A percentile compares a stretch with the other conserved stretches of the same genome.
Evolutionary conservation across 2,113 vertebrate species (phyloP).

Genomic region (Bostrychus sinensis): DNA sequence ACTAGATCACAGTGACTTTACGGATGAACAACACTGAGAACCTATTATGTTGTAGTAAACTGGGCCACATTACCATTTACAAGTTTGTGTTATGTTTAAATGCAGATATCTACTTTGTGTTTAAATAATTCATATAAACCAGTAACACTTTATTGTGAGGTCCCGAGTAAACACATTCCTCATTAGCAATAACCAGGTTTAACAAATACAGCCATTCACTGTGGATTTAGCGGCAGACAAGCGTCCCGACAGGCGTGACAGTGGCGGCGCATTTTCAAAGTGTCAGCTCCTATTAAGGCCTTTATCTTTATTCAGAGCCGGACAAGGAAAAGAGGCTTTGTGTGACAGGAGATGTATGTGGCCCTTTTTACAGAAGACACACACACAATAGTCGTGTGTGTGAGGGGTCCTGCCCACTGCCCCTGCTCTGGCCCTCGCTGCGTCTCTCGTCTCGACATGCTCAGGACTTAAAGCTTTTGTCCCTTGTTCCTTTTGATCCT

Average conservation of each 20-base stretch:
- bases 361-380: slow-evolving; percentile 41
- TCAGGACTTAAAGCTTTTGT: slow-evolving; percentile 37
- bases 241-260: slow-evolving; percentile 50
- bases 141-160: too few species aligned
- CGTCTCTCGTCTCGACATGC: slow-evolving; percentile 48
- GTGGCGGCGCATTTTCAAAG: slow-evolving; percentile 62
- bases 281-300: slow-evolving; percentile 58
- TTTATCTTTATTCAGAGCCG: slow-evolving; percentile 67
- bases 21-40: too few species aligned
- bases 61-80: too few species aligned
- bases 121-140: too few species aligned
- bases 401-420: slow-evolving; percentile 8
- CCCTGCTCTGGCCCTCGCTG: slow-evolving; percentile 28
- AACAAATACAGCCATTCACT: slow-evolving; percentile 37
- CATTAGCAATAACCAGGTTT: slow-evolving; percentile 10
- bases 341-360: slow-evolving; percentile 49
- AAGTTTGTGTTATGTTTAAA: too few species aligned
- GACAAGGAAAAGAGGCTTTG: slow-evolving; percentile 62
- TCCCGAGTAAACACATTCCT: not conserved
- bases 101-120: too few species aligned
- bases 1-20: too few species aligned
- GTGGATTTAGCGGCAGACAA: slow-evolving; percentile 45
- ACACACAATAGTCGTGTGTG: slow-evolving; percentile 22
- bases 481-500: slow-evolving; percentile 35
- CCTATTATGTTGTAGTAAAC: too few species aligned